Evolutionary conservation across 2,113 vertebrate genomes (phyloP), one percentile per base, ranked within the genome.

Genomic region (Myocastor coypus): DNA sequence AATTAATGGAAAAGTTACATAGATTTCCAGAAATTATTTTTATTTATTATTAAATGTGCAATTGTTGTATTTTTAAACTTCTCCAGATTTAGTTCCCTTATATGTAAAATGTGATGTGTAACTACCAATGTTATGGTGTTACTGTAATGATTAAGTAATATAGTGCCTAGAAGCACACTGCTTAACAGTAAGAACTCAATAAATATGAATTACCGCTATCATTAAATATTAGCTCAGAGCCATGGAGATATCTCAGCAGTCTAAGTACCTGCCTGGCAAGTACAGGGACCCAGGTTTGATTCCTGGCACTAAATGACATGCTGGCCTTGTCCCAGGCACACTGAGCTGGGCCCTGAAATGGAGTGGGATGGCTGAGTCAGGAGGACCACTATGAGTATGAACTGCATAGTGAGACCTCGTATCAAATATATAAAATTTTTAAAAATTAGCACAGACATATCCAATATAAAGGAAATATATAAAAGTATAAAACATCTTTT

Each of bases 11-110:
- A 26, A 82, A 93, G 24, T 78, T 37, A 93, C 17, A 66, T 77
- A 83, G 55, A 82, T 96, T 66, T 86, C 87, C 34, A 87, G 30
- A 93, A 91, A 89, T 87, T 42, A 85, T 59, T 30, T 96, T 75
- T 77, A 80, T 59, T 73, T 85, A 73, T 93, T 80, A 84, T 12
- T 64, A 87, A 96, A 90, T 75, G 1, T 83, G 17, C 52, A 66
- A 63, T 28, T 80, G 52, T 7, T 75, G 90, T 52, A 80, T 92
- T 75, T 83, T 88, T 92, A 34, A 78, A 19, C 42, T 24, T 84
- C 12, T 89, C 5, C 24, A 81, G 2, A 0, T 84, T 92, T 40
- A 80, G 68, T 95, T 94, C 57, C 37, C 34, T 71, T 11, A 46
- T 26, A 82, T 9, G n/a, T 61, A 92, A 55, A 52, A 83, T 16